These are phyloP conservation scores for Chalcis sispes DNA, from an alignment of 2,888 invertebrate species.

Conservation along the genomic window DNA sequence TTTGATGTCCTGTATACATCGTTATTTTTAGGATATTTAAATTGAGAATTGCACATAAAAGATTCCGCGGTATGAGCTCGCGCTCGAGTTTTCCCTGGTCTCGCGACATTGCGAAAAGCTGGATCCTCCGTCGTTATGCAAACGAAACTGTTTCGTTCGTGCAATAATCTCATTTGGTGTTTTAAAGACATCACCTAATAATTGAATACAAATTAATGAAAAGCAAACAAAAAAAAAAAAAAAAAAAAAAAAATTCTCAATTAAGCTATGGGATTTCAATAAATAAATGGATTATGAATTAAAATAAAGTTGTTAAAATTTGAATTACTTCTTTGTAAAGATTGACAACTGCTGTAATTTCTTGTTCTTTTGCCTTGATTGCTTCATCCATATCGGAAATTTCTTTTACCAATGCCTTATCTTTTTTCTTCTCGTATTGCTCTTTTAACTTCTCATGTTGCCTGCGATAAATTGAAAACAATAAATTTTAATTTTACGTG, in stretches of 20 bases:
- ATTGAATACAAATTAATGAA: not conserved
- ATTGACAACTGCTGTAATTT: conserved; percentile 69
- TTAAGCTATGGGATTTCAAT: no score
- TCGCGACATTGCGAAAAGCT: not conserved
- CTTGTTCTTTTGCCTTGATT: conserved; percentile 68
- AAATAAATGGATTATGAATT: no score
- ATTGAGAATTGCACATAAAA: not conserved
- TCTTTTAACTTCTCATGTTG: conserved; percentile 68
- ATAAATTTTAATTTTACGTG: conserved; percentile 7
- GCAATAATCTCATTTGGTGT: conserved; percentile 67
- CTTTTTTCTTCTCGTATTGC: conserved; percentile 61
- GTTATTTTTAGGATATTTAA: not conserved
- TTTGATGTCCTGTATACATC: conserved; percentile 62
- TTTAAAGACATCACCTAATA: conserved; percentile 68
- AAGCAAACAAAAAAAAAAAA: no score
- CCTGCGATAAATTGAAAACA: conserved; percentile 60
- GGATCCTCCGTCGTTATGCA: conserved; percentile 64
- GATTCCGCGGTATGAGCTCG: conserved; percentile 9
- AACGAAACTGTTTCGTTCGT: conserved; percentile 69
- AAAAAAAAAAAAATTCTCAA: no score
- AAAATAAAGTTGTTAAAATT: no score
- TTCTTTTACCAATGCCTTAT: conserved; percentile 64
- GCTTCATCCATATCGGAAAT: conserved; percentile 66
- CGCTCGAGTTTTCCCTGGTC: not conserved
- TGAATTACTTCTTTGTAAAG: conserved; percentile 70